phyloP scores from a whole-genome alignment of 2,113 vertebrate genomes.

The Crotalus tigris region DNA sequence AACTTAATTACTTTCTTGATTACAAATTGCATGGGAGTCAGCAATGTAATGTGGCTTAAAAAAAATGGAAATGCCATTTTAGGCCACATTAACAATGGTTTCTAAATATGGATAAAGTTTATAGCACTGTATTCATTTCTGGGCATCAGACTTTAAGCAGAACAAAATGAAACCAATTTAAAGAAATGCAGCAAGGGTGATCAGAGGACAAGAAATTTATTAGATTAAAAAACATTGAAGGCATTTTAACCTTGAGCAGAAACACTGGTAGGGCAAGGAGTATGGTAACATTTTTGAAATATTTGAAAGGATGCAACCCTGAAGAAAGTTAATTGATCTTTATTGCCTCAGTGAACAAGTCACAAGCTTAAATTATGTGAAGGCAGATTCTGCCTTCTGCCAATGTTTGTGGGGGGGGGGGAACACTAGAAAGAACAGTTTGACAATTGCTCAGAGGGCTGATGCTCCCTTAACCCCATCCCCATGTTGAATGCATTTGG shows the following conservation, averaged over 20 bases:
- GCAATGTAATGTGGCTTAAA: not conserved
- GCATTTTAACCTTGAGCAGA: not conserved
- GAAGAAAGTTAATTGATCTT: not conserved
- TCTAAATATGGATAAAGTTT: not conserved
- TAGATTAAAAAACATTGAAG: not conserved
- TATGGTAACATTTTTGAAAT: not conserved
- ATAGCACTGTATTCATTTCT: not conserved
- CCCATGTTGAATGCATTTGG: not conserved
- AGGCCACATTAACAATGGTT: not conserved
- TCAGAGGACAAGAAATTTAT: not conserved
- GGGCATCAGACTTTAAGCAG: not conserved
- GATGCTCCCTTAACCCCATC: not conserved
- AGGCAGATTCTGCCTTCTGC: not conserved
- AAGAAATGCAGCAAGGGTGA: not conserved
- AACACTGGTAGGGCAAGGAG: not conserved
- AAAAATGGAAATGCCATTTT: not conserved
- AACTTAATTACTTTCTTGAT: not conserved
- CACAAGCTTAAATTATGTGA: not conserved
- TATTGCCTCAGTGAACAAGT: not conserved
- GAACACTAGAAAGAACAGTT: not conserved
- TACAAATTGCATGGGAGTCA: not conserved
- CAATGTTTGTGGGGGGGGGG: fast-evolving
- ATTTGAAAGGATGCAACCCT: not conserved
- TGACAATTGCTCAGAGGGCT: not conserved
- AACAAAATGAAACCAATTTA: not conserved